phyloP scores from a whole-genome alignment of 2,113 vertebrate genomes.

The Phaetusa simplex region DNA sequence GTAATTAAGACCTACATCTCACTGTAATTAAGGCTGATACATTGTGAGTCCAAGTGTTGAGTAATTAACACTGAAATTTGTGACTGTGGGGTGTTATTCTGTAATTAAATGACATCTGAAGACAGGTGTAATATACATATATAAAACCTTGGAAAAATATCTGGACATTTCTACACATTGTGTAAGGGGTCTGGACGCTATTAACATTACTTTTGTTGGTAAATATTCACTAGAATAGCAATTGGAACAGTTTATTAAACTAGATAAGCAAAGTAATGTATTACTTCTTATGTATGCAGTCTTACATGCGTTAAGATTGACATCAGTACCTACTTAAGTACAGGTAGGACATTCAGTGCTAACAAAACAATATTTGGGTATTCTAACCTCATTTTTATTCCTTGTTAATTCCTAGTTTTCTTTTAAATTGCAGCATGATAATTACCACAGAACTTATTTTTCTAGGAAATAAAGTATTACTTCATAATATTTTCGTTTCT shows the following conservation, averaged over 20 bases:
- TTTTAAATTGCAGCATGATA: neutral
- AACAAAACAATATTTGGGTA: neutral
- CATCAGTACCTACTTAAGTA: neutral
- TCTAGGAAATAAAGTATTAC: neutral
- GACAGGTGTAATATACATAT: neutral
- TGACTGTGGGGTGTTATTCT: neutral
- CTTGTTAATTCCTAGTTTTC: neutral
- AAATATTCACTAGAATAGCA: neutral
- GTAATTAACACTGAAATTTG: neutral
- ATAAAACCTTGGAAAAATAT: neutral
- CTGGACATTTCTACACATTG: neutral
- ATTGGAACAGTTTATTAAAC: neutral
- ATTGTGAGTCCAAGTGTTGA: neutral
- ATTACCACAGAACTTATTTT: neutral
- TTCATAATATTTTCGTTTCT: neutral
- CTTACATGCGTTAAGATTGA: neutral
- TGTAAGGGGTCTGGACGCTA: neutral
- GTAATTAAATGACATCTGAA: neutral
- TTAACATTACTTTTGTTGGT: neutral
- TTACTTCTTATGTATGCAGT: neutral
- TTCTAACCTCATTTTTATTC: neutral
- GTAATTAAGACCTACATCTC: neutral
- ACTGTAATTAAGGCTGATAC: neutral
- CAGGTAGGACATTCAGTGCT: neutral
- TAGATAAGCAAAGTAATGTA: neutral